These are phyloP conservation scores for Dendrolimus kikuchii DNA, from an alignment of 1,140 invertebrate genomes.

Conservation along the genomic window DNA sequence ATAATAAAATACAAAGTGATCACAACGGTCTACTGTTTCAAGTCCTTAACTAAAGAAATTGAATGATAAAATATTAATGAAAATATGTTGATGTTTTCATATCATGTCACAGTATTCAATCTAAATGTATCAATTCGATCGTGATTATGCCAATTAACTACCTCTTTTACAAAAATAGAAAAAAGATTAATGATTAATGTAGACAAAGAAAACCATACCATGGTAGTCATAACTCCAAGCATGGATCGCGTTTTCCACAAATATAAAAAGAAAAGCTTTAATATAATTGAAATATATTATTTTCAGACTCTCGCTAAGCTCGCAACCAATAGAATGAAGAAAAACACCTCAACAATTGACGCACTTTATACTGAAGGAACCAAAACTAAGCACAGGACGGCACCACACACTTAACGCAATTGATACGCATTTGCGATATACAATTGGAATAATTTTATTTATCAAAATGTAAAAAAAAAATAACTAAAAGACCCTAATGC, in stretches of 20 bases:
- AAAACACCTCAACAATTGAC: constrained; percentile 57
- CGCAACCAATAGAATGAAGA: constrained; percentile 51
- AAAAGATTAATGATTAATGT: constrained; percentile 48
- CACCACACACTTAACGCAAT: constrained; percentile 35
- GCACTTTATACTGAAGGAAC: constrained; percentile 57
- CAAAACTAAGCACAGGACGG: constrained; percentile 57
- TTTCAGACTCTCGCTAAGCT: constrained; percentile 32
- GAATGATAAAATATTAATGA: constrained; percentile 14
- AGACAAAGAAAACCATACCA: constrained; percentile 72
- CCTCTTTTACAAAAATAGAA: constrained; percentile 49
- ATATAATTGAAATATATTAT: constrained; percentile 45
- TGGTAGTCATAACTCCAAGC: constrained; percentile 72
- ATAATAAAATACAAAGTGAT: constrained; percentile 12
- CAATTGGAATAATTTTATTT: constrained; percentile 33
- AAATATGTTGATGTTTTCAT: constrained; percentile 10
- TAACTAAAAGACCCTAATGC: constrained; percentile 27
- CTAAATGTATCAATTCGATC: constrained; percentile 24
- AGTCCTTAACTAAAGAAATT: constrained; percentile 10
- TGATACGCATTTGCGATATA: constrained; percentile 28
- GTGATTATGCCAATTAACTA: constrained; percentile 42
- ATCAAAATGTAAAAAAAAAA: constrained; percentile 27
- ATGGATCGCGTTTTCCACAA: constrained; percentile 67
- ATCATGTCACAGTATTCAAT: constrained; percentile 18
- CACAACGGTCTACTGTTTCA: neutral
- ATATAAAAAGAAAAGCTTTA: constrained; percentile 56